Evolutionary conservation across 2,797 vertebrate species (phyloP), one percentile per base, ranked within the genome.

Genomic region (Aythya fuligula): DNA sequence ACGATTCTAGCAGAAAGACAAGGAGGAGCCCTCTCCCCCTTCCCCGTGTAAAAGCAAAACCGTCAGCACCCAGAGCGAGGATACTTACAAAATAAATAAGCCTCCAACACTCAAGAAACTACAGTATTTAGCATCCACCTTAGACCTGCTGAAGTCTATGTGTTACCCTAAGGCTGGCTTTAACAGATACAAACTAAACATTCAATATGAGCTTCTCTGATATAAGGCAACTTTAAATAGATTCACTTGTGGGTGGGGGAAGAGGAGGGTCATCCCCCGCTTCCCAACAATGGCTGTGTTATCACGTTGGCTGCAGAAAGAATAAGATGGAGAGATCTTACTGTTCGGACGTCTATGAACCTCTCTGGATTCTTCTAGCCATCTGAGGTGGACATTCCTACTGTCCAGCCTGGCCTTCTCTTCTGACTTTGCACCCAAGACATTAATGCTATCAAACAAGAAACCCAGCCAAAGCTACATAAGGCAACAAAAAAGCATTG

Each of bases 401-500:
- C 79, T 93, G 96, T 94, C 90, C 92, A 97, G 86, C 89, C 90
- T 75, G 91, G 94, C 92, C 82, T 90, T 78, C 89, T 93, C 75
- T 62, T 94, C 80, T 93, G 77, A 94, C 88, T 93, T 96, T 97
- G 96, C 96, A 96, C 96, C 96, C 86, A 85, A 96, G 96, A 97
- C 97, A 94, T 97, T 94, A 96, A 94, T 51, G 54, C 90, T 95
- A 97, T 97, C 95, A 97, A 97, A 97, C 91, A 98, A 93, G 96
- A 98, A 98, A 98, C 96, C 96, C 98, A 98, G 97, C 97, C 98
- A 97, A 94, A 97, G 98, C 98, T 98, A 97, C 97, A 97, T 98
- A 98, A 98, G 98, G 98, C 98, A 98, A 98, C 98, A 97, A 97
- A 98, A 96, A 98, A 98, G 96, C 97, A 97, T 97, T 93, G 92